These are phyloP conservation scores for Ameiurus melas DNA, from an alignment of 2,113 vertebrate species.

Conservation along the genomic window DNA sequence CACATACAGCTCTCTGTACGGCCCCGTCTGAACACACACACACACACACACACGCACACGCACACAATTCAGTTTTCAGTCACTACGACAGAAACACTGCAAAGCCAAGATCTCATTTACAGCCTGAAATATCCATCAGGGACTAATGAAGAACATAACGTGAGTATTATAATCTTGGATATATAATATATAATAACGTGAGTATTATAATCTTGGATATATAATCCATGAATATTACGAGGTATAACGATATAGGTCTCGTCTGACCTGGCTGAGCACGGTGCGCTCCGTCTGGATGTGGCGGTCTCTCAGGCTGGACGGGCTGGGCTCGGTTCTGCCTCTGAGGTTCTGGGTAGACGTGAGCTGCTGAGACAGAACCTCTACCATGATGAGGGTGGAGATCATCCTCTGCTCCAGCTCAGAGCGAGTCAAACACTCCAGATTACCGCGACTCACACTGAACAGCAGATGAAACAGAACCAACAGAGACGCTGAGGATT, in stretches of 20 bases:
- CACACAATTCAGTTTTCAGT: neutral
- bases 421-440: constrained; percentile 71
- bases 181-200: too few species aligned
- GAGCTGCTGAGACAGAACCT: constrained; percentile 84
- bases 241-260: neutral
- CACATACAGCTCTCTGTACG: constrained; percentile 67
- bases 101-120: neutral
- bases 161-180: too few species aligned
- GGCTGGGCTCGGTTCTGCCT: constrained; percentile 49
- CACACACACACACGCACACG: neutral
- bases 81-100: neutral
- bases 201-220: too few species aligned
- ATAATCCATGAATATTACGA: neutral
- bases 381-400: constrained; percentile 83
- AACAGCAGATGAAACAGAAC: neutral
- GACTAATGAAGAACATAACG: too few species aligned
- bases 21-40: constrained; percentile 60
- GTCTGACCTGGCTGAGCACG: constrained; percentile 73
- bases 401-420: constrained; percentile 84
- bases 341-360: constrained; percentile 56
- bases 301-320: constrained; percentile 71
- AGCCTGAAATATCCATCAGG: neutral
- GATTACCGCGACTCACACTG: constrained; percentile 77
- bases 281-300: constrained; percentile 80
- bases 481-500: neutral